Percentiles rank a stretch among this genome's conserved stretches.
Conservation (phyloP, 2,888 invertebrate species). For the Stenoptilia bipunctidactyla region DNA sequence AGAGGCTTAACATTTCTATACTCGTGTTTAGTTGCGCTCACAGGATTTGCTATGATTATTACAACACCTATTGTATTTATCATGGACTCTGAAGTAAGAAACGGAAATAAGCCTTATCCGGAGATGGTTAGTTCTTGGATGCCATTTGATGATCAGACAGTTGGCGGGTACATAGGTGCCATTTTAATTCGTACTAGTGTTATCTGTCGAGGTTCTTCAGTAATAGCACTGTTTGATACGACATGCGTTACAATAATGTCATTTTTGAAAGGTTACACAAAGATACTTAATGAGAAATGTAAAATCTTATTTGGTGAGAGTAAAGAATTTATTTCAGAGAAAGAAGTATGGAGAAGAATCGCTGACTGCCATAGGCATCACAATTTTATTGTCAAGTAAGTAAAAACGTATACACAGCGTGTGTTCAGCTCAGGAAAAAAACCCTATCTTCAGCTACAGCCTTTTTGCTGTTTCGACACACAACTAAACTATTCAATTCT, state of each 20-base stretch:
- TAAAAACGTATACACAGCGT: too few relatives aligned
- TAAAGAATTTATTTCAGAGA: constrained; percentile 18
- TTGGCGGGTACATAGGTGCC: constrained; percentile 35
- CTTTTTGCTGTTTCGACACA: too few relatives aligned
- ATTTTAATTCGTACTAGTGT: constrained; percentile 31
- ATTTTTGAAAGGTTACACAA: constrained; percentile 50
- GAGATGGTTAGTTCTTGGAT: constrained; percentile 55
- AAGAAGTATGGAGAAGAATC: constrained; percentile 28
- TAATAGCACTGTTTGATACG: constrained; percentile 48
- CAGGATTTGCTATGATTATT: constrained; percentile 37
- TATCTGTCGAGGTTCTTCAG: constrained; percentile 44
- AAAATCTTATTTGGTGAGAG: constrained; percentile 29
- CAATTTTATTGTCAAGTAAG: constrained; percentile 35
- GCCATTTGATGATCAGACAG: constrained; percentile 39
- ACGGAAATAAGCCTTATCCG: constrained; percentile 33
- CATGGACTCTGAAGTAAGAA: constrained; percentile 28
- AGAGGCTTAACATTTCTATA: constrained; percentile 40
- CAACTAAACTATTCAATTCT: too few relatives aligned
- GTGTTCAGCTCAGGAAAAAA: too few relatives aligned
- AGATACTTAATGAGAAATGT: constrained; percentile 37
- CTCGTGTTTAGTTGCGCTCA: constrained; percentile 31
- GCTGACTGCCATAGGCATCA: constrained; percentile 41
- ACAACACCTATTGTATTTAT: constrained; percentile 35
- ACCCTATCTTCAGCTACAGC: too few relatives aligned
- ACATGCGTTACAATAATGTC: constrained; percentile 48